Percentiles rank a stretch among this genome's conserved stretches.
These are phyloP conservation scores for Pollenia griseotomentosa DNA, from an alignment of 2,888 invertebrate genomes.

Conservation along the genomic window DNA sequence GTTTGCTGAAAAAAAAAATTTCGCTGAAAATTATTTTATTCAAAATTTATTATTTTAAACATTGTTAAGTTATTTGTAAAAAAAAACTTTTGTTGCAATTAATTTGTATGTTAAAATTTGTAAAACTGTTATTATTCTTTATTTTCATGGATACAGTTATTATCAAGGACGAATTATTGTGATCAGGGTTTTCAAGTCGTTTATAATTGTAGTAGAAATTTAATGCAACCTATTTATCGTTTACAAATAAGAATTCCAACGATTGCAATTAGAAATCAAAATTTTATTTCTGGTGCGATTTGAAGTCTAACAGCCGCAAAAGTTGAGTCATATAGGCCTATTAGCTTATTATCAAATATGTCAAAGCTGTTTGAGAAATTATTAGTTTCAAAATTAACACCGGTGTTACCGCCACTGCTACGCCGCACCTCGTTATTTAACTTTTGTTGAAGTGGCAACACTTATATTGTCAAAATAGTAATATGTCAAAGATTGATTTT, in stretches of 20 bases:
- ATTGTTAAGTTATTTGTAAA: neutral
- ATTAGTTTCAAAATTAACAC: no score
- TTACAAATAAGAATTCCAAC: no score
- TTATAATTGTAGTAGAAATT: neutral
- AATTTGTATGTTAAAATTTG: slow-evolving; percentile 32
- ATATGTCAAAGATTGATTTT: neutral
- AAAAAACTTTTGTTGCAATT: neutral
- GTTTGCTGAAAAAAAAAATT: no score
- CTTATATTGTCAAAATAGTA: no score
- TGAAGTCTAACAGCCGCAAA: no score
- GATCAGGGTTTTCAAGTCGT: neutral
- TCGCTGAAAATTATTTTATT: neutral
- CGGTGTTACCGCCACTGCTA: slow-evolving; percentile 16
- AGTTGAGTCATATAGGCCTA: no score
- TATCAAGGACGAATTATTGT: slow-evolving; percentile 25
- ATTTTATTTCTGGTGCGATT: no score
- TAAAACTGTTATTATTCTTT: neutral
- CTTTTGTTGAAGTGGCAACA: neutral
- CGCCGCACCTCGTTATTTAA: no score
- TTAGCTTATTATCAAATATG: no score
- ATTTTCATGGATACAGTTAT: neutral
- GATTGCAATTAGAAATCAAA: no score
- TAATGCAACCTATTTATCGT: neutral
- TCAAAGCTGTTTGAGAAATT: no score
- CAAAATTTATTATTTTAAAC: neutral